Evolutionary conservation across 2,888 invertebrate species (phyloP), one percentile per base, ranked within the genome.

Genomic region (Nomada ferruginata): DNA sequence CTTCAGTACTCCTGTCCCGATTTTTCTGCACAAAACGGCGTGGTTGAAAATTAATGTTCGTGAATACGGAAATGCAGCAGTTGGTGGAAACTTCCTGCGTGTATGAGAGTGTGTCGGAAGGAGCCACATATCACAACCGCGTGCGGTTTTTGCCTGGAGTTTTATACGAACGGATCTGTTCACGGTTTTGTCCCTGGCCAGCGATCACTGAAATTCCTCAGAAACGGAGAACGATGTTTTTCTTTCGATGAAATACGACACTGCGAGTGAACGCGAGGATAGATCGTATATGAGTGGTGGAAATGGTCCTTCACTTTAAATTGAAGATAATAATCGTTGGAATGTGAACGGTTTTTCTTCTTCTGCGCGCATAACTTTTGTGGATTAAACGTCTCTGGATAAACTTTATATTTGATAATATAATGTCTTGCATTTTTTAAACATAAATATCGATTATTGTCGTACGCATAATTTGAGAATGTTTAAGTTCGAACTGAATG

Each of bases 111-210:
- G 4, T 10, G 9, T 18, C 42, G 20, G 20, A 57, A 20, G 55
- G n/a, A 18, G 53, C n/a, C 47, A 29, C 7, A 47, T 13, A 36
- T 13, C 11, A 59, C 36, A 1, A 15, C 26, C 15, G 36, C 18
- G 18, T 13, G 18, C n/a, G 9, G 2, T 3, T 53, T 52, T 52
- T 60, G 10, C 60, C 2, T 9, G 52, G 2, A 53, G 44, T 59
- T n/a, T 60, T 36, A 44, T 20, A 10, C n/a, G 47, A 59, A 59
- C 15, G 26, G n/a, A 69, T 36, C 66, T 42, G 36, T 42, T 53
- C 36, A 36, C 20, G 9, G 36, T 64, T 64, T 20, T 65, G 42
- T 20, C 23, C 5, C 15, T 55, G 9, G 18, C 36, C 9, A 29
- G 2, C 10, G 18, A 18, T 68, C 20, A 15, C n/a, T n/a, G 7